Base-by-base conservation (phyloP, 1,140 invertebrate species). In the Globodera rostochiensis region DNA sequence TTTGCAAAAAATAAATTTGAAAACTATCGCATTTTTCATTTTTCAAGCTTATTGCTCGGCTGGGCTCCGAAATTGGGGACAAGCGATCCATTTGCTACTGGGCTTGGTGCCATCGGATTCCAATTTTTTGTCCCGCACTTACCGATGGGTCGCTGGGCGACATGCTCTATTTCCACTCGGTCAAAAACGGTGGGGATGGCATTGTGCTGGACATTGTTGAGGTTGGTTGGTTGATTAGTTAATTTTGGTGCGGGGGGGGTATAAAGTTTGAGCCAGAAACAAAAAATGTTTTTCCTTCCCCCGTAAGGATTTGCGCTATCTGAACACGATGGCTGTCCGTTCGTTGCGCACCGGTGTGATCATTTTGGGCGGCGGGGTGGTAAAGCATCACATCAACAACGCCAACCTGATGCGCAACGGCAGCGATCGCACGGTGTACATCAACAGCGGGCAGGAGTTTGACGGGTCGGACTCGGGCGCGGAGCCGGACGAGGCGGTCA, bases 301-400 rank as follows among this genome's bases (percentile, higher is more conserved):
- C 3, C 36, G 25, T 36, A 36, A 88, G 94, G 97, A 99, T 92
- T 92, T 99, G 79, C 91, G 93, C 79, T 92, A 94, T 80, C 90
- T 99, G 11, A 99, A 99, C 91, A 94, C 94, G 47, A 95, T 98
- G 92, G 95, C 97, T n/a, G 94, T 98, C 3, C 95, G 95, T 91
- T 95, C 97, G 5, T 91, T 93, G 19, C 94, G 96, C 86, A 94
- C 94, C 74, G 98, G 97, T n/a, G 95, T 98, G 92, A 94, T 99
- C 60, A 98, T 99, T 84, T 90, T 99, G 67, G 98, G 98, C 11
- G 97, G 97, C 70, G 97, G 97, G 9, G 91, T 99, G 0, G 93
- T 98, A n/a, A 99, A 99, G 91, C 98, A 99, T 92, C 98, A 99
- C 89, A 98, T 98, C 80, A 97, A 95, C 90, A 98, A 98, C 92